These are phyloP conservation scores for Sinohyriopsis cumingii DNA, from an alignment of 2,888 invertebrate genomes.

Conservation along the genomic window DNA sequence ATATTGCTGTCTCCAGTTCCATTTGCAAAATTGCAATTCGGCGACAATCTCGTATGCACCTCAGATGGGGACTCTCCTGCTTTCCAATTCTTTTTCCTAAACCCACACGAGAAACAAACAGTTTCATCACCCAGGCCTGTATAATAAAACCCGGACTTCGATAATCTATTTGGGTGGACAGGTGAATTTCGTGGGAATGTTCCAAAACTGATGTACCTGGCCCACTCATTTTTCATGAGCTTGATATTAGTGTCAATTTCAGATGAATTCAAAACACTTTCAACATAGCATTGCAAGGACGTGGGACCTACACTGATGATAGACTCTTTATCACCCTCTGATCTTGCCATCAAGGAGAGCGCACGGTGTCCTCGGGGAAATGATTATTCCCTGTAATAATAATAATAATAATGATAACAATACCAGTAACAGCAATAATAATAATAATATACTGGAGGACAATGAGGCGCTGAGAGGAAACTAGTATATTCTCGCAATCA, in stretches of 20 bases:
- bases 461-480: too few relatives aligned
- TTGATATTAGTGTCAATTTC: neutral
- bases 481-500: too few relatives aligned
- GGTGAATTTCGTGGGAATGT: conserved; percentile 3
- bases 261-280: too few relatives aligned
- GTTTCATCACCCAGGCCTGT: conserved; percentile 7
- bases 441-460: too few relatives aligned
- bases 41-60: conserved; percentile 7
- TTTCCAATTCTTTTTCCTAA: conserved; percentile 4
- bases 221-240: conserved; percentile 9
- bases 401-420: too few relatives aligned
- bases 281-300: too few relatives aligned
- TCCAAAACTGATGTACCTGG: neutral
- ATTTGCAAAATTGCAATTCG: conserved; percentile 5
- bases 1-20: conserved; percentile 2
- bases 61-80: neutral
- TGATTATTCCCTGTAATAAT: too few relatives aligned
- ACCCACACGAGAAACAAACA: conserved; percentile 10
- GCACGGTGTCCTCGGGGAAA: too few relatives aligned
- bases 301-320: too few relatives aligned
- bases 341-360: too few relatives aligned
- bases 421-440: too few relatives aligned
- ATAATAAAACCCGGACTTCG: conserved; percentile 11
- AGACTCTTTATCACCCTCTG: too few relatives aligned
- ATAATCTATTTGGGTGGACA: conserved; percentile 1